phyloP scores from a whole-genome alignment of 2,113 vertebrate species.

The Campylomormyrus tamandua region DNA sequence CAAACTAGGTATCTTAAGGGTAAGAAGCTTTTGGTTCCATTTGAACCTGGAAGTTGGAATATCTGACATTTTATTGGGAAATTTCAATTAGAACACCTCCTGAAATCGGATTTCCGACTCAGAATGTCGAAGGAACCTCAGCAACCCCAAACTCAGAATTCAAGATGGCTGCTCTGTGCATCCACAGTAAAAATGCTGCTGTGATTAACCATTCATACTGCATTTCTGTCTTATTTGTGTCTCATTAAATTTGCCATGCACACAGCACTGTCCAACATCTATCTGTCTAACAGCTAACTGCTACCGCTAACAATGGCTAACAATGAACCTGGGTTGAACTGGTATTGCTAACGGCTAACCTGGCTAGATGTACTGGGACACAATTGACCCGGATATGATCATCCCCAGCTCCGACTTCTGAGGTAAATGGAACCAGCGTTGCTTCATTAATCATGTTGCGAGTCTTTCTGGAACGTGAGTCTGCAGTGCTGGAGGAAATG shows the following conservation, averaged over 20 bases:
- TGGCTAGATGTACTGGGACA: neutral
- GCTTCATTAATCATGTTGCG: neutral
- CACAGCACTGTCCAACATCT: neutral
- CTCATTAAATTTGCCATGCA: neutral
- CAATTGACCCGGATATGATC: neutral
- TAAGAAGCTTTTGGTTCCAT: neutral
- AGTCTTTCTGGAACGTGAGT: neutral
- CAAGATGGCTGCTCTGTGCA: neutral
- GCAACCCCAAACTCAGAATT: neutral
- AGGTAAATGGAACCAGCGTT: neutral
- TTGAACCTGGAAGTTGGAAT: neutral
- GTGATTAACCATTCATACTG: neutral
- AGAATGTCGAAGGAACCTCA: neutral
- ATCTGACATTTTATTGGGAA: neutral
- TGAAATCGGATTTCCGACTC: neutral
- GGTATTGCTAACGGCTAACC: neutral
- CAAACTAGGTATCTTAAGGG: neutral
- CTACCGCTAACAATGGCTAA: neutral
- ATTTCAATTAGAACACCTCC: neutral
- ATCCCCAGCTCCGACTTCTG: neutral
- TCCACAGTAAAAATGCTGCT: neutral
- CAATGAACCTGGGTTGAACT: neutral
- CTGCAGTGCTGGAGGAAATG: neutral
- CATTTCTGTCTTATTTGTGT: neutral
- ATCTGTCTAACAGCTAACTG: neutral